These are phyloP conservation scores for Pseudochromis fuscus DNA, from an alignment of 2,797 vertebrate species.

Conservation along the genomic window DNA sequence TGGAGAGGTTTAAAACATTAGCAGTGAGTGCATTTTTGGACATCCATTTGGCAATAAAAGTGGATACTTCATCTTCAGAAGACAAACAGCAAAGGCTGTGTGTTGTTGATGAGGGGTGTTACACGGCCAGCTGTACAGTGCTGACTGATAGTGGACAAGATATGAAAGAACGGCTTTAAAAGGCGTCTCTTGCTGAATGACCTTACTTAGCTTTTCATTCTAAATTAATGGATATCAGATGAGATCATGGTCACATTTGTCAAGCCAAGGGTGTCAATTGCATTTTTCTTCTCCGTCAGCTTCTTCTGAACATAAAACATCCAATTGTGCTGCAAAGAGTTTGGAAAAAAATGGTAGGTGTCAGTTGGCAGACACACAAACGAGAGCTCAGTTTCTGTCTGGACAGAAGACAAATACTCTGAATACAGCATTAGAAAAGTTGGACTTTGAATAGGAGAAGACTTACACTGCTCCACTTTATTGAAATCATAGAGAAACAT, in stretches of 20 bases:
- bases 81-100: conserved; percentile 39
- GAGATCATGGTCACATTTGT: conserved; percentile 65
- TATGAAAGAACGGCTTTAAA: conserved; percentile 20
- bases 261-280: conserved; percentile 37
- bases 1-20: conserved; percentile 59
- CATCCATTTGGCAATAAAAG: conserved; percentile 47
- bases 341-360: conserved; percentile 58
- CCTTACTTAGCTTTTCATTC: conserved; percentile 50
- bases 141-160: conserved; percentile 9
- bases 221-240: conserved; percentile 60
- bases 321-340: conserved; percentile 51
- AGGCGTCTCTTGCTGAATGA: conserved; percentile 52
- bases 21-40: conserved; percentile 58
- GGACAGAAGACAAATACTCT: conserved; percentile 24
- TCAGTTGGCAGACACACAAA: conserved; percentile 48
- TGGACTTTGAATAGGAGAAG: not conserved
- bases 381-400: conserved; percentile 46
- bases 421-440: conserved; percentile 1
- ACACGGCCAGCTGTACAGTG: conserved; percentile 13
- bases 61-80: conserved; percentile 40
- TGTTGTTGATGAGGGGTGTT: conserved; percentile 33
- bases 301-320: conserved; percentile 41
- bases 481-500: conserved; percentile 2
- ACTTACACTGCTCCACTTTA: not conserved
- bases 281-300: conserved; percentile 29